Conservation (phyloP, 92 coral and sea anemone species). For the Hydrozoanthus gracilis region DNA sequence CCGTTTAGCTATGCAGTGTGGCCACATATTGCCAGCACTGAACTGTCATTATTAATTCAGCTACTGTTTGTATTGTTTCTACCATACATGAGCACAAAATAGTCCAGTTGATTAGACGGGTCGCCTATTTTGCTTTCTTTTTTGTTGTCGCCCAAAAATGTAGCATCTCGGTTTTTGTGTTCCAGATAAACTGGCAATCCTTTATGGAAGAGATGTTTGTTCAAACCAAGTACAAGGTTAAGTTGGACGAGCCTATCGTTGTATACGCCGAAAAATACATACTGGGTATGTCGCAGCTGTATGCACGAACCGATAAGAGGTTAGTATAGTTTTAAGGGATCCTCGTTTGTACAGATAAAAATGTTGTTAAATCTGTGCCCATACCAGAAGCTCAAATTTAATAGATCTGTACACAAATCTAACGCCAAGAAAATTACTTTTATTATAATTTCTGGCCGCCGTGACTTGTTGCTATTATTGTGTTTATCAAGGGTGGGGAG, state of each 20-base stretch:
- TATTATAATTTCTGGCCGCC: no score
- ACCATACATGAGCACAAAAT: no score
- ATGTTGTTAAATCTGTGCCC: not conserved
- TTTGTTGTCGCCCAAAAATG: not conserved
- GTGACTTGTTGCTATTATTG: no score
- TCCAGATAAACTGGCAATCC: slow-evolving; percentile 68
- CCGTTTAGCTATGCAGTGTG: no score
- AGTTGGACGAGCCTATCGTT: slow-evolving; percentile 68
- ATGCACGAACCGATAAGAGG: slow-evolving; percentile 69
- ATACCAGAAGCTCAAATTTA: no score
- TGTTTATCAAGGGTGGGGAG: no score
- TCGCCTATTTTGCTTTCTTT: no score
- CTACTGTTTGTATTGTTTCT: no score
- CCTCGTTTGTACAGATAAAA: not conserved
- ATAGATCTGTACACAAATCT: no score
- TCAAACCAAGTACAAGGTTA: slow-evolving; percentile 56
- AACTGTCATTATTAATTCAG: no score
- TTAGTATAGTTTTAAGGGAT: slow-evolving; percentile 6
- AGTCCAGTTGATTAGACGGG: no score
- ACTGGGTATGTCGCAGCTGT: slow-evolving; percentile 67
- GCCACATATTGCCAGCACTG: no score
- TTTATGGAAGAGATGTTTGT: slow-evolving; percentile 71
- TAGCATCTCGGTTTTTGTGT: not conserved
- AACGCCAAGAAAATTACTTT: not conserved
- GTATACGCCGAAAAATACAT: slow-evolving; percentile 83